Conservation (phyloP, 2,113 vertebrate species). For the Scortum barcoo region DNA sequence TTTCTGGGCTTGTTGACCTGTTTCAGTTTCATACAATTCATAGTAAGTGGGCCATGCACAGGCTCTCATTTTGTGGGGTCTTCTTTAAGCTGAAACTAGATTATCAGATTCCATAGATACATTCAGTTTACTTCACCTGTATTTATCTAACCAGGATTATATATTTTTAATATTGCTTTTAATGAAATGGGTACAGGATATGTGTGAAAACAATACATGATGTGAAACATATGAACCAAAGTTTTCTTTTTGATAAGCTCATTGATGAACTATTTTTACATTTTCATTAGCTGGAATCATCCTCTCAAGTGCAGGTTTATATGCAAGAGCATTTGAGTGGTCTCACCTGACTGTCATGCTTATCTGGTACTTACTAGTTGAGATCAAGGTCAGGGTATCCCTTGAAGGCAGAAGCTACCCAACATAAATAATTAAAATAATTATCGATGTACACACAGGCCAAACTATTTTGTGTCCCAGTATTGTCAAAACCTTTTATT, state of each 20-base stretch:
- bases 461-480: neutral
- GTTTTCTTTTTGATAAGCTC: constrained; percentile 6
- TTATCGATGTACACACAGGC: neutral
- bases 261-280: constrained; percentile 12
- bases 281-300: neutral
- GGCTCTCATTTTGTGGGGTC: constrained; percentile 35
- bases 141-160: neutral
- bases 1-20: constrained; percentile 73
- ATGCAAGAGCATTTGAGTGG: constrained; percentile 1
- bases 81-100: constrained; percentile 38
- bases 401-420: neutral
- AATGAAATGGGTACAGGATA: neutral
- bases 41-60: constrained; percentile 68
- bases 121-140: neutral
- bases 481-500: neutral
- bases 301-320: constrained; percentile 5
- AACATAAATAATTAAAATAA: constrained; percentile 9
- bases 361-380: constrained; percentile 36
- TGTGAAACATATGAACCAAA: neutral
- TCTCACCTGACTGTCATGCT: neutral
- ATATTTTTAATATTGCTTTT: neutral
- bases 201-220: neutral
- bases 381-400: constrained; percentile 30
- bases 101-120: neutral
- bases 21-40: constrained; percentile 61